Evolutionary conservation across 2,113 vertebrate species (phyloP), one percentile per base, ranked within the genome.

Genomic region (Poeciliopsis turrubarensis): DNA sequence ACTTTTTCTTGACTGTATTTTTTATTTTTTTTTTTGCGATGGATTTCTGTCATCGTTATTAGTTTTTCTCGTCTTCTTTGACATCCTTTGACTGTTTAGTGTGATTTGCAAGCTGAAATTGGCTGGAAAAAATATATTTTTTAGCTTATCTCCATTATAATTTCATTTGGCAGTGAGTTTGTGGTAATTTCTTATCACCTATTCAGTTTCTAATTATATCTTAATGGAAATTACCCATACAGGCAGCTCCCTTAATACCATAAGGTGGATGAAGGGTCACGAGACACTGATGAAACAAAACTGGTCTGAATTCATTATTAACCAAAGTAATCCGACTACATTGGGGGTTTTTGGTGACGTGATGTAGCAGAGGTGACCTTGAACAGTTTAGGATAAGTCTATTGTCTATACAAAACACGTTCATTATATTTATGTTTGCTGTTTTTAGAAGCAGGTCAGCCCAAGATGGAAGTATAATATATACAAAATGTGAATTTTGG

Each of bases 161-260:
- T 37, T 61, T 14, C 15, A 61, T 61, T 34, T 67, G 13, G 19
- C 17, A 25, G 2, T 9, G 22, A 54, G 22, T 62, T 17, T 30
- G 3, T 29, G 60, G 29, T 69, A 57, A 57, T 32, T 51, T 31
- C 9, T 54, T 64, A 6, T 41, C 22, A 31, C 10, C 65, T 29
- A 65, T 19, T 61, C 5, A 61, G 31, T 27, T 78, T 0, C 54
- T 54, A 8, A 51, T 70, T 72, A 51, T 60, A 68, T 26, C 31
- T 65, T 72, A 12, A 44, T 41, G 3, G 70, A 57, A 72, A 60
- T 60, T 31, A 78, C 64, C 19, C 60, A 54, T 32, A 30, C 47
- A 1, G 25, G 37, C 6, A 54, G 39, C 39, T 41, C 3, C 63
- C 13, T 51, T 34, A 11, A 11, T n/a, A 25, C 22, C 19, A 57